A percentile compares a stretch with the other conserved stretches of the same genome.
phyloP scores from a whole-genome alignment of 2,888 invertebrate genomes.

The Ormyrus nitidulus region DNA sequence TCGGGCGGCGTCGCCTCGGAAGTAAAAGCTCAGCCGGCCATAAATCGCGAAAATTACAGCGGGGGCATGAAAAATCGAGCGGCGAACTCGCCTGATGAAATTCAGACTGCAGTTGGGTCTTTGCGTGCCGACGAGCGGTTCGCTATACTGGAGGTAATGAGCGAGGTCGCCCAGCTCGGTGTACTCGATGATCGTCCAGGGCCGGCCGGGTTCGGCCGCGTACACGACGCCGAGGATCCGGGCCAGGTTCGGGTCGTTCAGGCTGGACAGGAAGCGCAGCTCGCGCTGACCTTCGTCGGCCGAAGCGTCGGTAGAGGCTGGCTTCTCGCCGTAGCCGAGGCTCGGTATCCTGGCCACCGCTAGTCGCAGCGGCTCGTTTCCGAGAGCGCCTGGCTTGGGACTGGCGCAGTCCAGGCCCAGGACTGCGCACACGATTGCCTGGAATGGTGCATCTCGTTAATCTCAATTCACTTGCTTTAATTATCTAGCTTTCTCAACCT shows the following conservation, averaged over 20 bases:
- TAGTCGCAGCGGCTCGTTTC: slow-evolving; percentile 66
- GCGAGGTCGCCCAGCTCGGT: slow-evolving; percentile 86
- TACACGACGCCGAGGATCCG: slow-evolving; percentile 80
- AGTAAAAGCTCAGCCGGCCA: slow-evolving; percentile 12
- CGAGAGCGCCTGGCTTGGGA: not conserved
- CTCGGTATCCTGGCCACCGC: slow-evolving; percentile 78
- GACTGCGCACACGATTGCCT: slow-evolving; percentile 79
- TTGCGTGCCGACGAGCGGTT: slow-evolving; percentile 71
- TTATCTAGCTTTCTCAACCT: no score
- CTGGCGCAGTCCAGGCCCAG: slow-evolving; percentile 75
- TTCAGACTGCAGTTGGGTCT: slow-evolving; percentile 73
- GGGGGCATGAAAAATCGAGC: slow-evolving; percentile 18
- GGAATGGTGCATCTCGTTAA: no score
- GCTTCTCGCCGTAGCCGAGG: not conserved
- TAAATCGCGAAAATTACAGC: slow-evolving; percentile 47
- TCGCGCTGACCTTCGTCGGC: slow-evolving; percentile 78
- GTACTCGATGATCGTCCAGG: slow-evolving; percentile 85
- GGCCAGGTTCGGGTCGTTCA: slow-evolving; percentile 83
- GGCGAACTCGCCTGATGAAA: slow-evolving; percentile 69
- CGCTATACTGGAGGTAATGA: slow-evolving; percentile 79
- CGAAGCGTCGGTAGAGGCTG: not conserved
- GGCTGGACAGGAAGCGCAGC: slow-evolving; percentile 82
- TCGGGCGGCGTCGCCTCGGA: slow-evolving; percentile 13
- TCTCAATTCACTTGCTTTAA: no score
- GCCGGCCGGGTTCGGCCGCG: slow-evolving; percentile 77